These are phyloP conservation scores for Ischnus inquisitorius DNA, from an alignment of 2,888 invertebrate genomes.

Conservation along the genomic window DNA sequence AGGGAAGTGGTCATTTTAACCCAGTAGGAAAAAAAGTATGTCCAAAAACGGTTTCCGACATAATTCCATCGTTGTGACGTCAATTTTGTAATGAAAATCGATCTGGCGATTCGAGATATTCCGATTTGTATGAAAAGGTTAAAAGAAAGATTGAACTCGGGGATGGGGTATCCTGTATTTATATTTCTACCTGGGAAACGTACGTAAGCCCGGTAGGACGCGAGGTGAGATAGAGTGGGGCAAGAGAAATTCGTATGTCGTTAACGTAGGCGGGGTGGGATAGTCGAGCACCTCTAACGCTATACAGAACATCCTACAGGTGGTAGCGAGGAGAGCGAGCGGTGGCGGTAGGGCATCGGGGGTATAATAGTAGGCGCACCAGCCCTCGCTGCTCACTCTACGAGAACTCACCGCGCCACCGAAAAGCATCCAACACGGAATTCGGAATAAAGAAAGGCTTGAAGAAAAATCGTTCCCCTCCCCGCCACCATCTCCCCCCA, in stretches of 20 bases:
- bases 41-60: too few relatives aligned
- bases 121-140: too few relatives aligned
- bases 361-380: constrained; percentile 84
- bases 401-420: constrained; percentile 73
- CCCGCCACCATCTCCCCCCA: background rate
- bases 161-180: background rate
- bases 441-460: constrained; percentile 8
- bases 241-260: constrained; percentile 14
- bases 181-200: background rate
- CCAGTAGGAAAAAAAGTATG: too few relatives aligned
- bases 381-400: constrained; percentile 80
- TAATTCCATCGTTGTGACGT: too few relatives aligned
- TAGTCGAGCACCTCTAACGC: constrained; percentile 35
- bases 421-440: constrained; percentile 66
- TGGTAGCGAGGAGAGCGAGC: constrained; percentile 56
- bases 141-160: too few relatives aligned
- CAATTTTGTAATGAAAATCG: too few relatives aligned
- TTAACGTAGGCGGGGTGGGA: constrained; percentile 48
- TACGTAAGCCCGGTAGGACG: background rate
- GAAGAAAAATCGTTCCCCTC: constrained; percentile 1
- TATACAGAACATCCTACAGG: constrained; percentile 67
- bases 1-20: too few relatives aligned
- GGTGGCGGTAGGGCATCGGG: constrained; percentile 76
- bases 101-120: too few relatives aligned
- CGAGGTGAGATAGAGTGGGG: constrained; percentile 24